Conservation (phyloP, 2,797 vertebrate genomes). For the Neosilurus mollespiculum region DNA sequence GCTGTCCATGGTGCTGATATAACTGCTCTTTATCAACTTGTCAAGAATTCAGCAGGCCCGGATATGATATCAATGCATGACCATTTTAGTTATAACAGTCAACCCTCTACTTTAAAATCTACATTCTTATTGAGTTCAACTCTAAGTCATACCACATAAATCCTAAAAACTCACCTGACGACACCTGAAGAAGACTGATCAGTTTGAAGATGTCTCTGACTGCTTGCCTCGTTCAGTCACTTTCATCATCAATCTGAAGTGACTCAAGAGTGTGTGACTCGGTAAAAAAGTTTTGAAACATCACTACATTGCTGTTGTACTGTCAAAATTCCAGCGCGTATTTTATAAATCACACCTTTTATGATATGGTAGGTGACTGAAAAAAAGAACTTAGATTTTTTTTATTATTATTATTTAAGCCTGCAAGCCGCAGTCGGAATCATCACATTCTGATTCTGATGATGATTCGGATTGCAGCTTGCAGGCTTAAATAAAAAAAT, state of each 20-base stretch:
- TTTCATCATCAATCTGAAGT: not conserved
- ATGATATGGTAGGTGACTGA: not conserved
- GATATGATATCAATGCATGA: not conserved
- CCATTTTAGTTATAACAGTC: slow-evolving; percentile 8
- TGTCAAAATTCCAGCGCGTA: not conserved
- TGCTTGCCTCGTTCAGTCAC: not conserved
- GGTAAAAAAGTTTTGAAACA: not conserved
- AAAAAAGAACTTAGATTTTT: no score
- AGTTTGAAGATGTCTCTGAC: not conserved
- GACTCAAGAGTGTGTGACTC: not conserved
- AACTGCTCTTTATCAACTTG: slow-evolving; percentile 28
- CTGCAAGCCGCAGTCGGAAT: no score
- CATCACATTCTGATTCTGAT: no score
- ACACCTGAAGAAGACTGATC: not conserved
- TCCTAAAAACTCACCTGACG: not conserved
- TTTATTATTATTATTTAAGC: no score
- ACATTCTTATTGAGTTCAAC: not conserved
- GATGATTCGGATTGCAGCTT: not conserved
- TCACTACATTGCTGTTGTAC: not conserved
- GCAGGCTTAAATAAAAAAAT: not conserved
- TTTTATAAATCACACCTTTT: not conserved
- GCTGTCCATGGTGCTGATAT: slow-evolving; percentile 60
- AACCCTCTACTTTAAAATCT: slow-evolving; percentile 7
- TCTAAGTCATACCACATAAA: not conserved
- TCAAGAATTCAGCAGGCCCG: slow-evolving; percentile 10